Percentiles rank a stretch among this genome's conserved stretches.
phyloP scores from a whole-genome alignment of 2,797 vertebrate genomes.

The Poeciliopsis gracilis region DNA sequence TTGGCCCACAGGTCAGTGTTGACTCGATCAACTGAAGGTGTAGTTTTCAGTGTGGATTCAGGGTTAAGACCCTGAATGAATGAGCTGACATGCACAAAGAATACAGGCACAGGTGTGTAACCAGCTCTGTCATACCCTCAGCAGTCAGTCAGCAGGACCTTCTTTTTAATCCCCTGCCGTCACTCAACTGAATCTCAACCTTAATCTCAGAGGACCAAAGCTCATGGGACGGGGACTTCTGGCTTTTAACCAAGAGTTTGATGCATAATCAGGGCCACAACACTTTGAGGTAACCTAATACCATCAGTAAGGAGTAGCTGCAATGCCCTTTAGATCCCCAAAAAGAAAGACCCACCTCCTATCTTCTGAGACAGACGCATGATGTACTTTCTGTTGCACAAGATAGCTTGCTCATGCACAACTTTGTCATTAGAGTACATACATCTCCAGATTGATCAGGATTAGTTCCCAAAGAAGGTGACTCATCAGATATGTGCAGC shows the following conservation, averaged over 20 bases:
- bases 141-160: conserved; percentile 68
- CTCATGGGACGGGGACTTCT: conserved; percentile 40
- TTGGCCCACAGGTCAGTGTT: conserved; percentile 3
- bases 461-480: not conserved
- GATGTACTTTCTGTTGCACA: conserved; percentile 9
- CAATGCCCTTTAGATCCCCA: conserved; percentile 40
- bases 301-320: conserved; percentile 42
- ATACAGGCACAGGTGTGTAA: conserved; percentile 62
- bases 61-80: conserved; percentile 45
- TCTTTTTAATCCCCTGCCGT: conserved; percentile 66
- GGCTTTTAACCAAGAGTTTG: conserved; percentile 62
- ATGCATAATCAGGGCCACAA: conserved; percentile 65
- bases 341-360: conserved; percentile 48
- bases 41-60: conserved; percentile 18
- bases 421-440: not conserved
- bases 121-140: conserved; percentile 27
- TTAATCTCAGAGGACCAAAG: conserved; percentile 63
- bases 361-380: conserved; percentile 19
- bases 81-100: conserved; percentile 39
- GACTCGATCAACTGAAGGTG: conserved; percentile 11
- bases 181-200: conserved; percentile 72
- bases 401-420: not conserved
- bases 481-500: conserved; percentile 18
- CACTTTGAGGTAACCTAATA: conserved; percentile 66
- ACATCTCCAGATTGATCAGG: not conserved